phyloP scores from a whole-genome alignment of 2,797 vertebrate genomes.

The Triplophysa yarkandensis region DNA sequence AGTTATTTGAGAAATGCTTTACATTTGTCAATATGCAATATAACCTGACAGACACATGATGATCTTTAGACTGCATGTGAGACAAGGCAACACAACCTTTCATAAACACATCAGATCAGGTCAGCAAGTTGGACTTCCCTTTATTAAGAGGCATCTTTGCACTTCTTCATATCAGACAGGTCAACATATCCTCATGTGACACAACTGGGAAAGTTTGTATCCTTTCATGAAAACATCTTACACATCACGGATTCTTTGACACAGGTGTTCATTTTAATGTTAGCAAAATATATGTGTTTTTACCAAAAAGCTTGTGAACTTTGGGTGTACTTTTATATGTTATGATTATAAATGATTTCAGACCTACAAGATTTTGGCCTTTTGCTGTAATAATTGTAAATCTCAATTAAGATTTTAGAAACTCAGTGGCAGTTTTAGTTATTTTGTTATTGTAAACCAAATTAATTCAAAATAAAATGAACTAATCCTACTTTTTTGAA shows the following conservation, averaged over 20 bases:
- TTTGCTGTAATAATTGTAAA: too few relatives aligned
- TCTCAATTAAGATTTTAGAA: too few relatives aligned
- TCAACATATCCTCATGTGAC: not conserved
- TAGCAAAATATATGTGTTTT: not conserved
- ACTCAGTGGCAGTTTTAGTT: too few relatives aligned
- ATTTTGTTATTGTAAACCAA: too few relatives aligned
- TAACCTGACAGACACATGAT: not conserved
- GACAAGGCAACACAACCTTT: conserved; percentile 40
- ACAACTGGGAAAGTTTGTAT: not conserved
- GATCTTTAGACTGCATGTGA: not conserved
- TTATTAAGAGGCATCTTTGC: conserved; percentile 4
- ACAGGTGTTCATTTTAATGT: not conserved
- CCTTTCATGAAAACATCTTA: not conserved
- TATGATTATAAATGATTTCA: too few relatives aligned
- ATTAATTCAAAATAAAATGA: too few relatives aligned
- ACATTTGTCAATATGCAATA: not conserved
- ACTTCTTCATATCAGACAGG: not conserved
- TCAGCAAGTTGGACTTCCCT: conserved; percentile 45
- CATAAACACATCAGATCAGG: conserved; percentile 23
- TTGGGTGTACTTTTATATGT: not conserved
- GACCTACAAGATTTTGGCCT: too few relatives aligned
- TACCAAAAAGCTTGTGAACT: not conserved
- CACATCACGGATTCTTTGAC: too few relatives aligned
- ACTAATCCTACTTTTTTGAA: too few relatives aligned
- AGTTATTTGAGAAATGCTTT: not conserved